These are phyloP conservation scores for Vanessa atalanta DNA, from an alignment of 1,140 invertebrate species.

Conservation along the genomic window DNA sequence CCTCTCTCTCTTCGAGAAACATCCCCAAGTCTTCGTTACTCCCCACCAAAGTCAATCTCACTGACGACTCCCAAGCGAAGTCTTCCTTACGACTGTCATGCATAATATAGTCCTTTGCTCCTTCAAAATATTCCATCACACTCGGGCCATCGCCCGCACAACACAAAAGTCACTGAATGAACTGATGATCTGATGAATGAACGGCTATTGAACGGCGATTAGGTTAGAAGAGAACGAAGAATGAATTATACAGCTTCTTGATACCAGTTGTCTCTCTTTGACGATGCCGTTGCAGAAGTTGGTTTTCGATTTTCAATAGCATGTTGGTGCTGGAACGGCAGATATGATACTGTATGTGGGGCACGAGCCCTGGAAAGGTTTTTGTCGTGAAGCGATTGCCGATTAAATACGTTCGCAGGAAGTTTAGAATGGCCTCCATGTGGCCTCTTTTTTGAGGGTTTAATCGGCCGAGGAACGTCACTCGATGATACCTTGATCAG, in stretches of 20 bases:
- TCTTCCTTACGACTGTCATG: constrained; percentile 67
- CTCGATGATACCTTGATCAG: constrained; percentile 40
- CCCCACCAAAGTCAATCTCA: constrained; percentile 61
- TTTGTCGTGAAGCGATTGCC: constrained; percentile 68
- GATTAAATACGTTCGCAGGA: constrained; percentile 60
- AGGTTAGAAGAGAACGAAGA: constrained; percentile 91
- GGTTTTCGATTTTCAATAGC: constrained; percentile 85
- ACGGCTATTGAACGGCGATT: constrained; percentile 33
- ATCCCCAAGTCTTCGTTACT: constrained; percentile 68
- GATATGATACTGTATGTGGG: constrained; percentile 68
- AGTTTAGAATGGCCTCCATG: constrained; percentile 63
- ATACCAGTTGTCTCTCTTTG: constrained; percentile 90
- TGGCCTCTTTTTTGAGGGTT: constrained; percentile 47
- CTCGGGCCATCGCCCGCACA: constrained; percentile 58
- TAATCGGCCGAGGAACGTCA: constrained; percentile 22
- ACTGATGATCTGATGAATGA: constrained; percentile 57
- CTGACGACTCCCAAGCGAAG: constrained; percentile 67
- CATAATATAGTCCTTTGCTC: constrained; percentile 66
- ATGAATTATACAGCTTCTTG: constrained; percentile 91
- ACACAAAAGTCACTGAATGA: constrained; percentile 67
- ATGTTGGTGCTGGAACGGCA: constrained; percentile 76
- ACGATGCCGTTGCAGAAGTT: constrained; percentile 88
- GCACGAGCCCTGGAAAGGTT: constrained; percentile 51
- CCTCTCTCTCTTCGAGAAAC: constrained; percentile 67
- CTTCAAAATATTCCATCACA: constrained; percentile 68